phyloP scores from a whole-genome alignment of 2,797 vertebrate species.

The Mus spretus region DNA sequence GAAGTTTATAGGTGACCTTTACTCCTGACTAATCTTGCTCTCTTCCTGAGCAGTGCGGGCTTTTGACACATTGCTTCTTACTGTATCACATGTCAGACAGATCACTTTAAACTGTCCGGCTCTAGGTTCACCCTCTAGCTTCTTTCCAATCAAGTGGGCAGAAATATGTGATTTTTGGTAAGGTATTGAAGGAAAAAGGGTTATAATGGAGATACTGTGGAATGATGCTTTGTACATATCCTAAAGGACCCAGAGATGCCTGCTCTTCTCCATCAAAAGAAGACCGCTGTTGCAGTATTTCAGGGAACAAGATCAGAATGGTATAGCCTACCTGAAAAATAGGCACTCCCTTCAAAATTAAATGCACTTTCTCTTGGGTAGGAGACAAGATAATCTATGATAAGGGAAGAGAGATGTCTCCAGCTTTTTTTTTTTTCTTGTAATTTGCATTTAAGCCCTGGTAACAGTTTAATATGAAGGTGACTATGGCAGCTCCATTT shows the following conservation, averaged over 20 bases:
- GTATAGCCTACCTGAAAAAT: neutral
- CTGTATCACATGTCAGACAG: constrained; percentile 1
- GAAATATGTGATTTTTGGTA: neutral
- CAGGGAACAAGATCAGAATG: constrained; percentile 1
- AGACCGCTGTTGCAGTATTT: neutral
- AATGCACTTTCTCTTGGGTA: neutral
- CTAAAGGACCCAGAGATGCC: neutral
- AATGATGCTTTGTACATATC: neutral
- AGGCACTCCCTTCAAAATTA: constrained; percentile 35
- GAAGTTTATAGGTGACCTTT: constrained; percentile 63
- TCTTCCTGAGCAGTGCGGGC: constrained; percentile 6
- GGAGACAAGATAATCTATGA: neutral
- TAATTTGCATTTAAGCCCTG: constrained; percentile 8
- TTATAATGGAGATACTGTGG: constrained; percentile 19
- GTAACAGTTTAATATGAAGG: constrained; percentile 22
- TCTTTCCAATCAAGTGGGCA: neutral
- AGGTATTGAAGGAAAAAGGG: constrained; percentile 15
- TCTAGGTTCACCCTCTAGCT: neutral
- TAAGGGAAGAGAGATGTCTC: neutral
- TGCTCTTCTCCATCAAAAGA: neutral
- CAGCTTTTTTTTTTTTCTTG: neutral
- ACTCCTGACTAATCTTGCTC: constrained; percentile 44
- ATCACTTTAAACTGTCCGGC: constrained; percentile 41
- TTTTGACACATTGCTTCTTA: constrained; percentile 58
- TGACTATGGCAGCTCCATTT: neutral